Conservation (phyloP, 2,113 vertebrate genomes). For the Oryzias woworae region DNA sequence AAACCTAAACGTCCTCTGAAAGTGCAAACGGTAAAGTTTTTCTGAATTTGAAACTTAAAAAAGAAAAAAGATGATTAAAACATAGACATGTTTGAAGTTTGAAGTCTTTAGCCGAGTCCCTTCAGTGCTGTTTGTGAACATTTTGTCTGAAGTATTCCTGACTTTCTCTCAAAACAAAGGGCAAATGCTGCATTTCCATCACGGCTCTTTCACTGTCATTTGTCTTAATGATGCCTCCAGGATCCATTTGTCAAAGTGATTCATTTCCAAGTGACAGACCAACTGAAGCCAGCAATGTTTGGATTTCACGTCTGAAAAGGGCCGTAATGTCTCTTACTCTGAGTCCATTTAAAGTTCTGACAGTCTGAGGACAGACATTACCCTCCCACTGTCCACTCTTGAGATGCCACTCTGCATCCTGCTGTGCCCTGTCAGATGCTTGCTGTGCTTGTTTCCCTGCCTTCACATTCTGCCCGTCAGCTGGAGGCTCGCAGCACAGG, state of each 20-base stretch:
- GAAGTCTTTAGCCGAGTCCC: no score
- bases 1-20: no score
- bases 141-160: neutral
- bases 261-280: neutral
- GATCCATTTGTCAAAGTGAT: conserved; percentile 2
- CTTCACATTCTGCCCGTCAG: conserved; percentile 50
- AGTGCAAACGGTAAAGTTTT: no score
- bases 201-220: neutral
- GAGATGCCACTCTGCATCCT: conserved; percentile 51
- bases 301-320: neutral
- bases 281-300: conserved; percentile 4
- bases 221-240: neutral
- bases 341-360: conserved; percentile 21
- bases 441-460: conserved; percentile 61
- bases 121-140: neutral
- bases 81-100: no score
- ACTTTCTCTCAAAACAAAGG: no score
- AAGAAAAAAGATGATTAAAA: no score
- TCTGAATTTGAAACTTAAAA: no score
- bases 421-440: conserved; percentile 66
- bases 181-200: neutral
- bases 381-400: conserved; percentile 44
- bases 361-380: conserved; percentile 34
- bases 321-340: conserved; percentile 13
- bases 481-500: conserved; percentile 38